phyloP scores from a whole-genome alignment of 2,888 invertebrate genomes.

The Plagodis dolabraria region DNA sequence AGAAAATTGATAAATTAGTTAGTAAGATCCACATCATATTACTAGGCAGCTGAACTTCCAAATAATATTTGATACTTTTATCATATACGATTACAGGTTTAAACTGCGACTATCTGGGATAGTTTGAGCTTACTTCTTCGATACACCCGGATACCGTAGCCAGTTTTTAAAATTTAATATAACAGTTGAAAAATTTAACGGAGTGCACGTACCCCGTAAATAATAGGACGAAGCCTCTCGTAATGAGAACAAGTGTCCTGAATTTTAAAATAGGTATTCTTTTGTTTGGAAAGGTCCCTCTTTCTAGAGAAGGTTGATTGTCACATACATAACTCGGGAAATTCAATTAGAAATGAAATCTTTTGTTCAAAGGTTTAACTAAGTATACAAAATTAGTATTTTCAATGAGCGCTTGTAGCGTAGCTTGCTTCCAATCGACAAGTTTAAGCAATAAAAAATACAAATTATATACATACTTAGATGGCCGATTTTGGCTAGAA shows the following conservation, averaged over 20 bases:
- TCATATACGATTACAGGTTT: too few relatives aligned
- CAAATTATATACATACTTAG: too few relatives aligned
- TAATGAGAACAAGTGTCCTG: constrained; percentile 54
- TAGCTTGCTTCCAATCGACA: too few relatives aligned
- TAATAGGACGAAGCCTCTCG: constrained; percentile 47
- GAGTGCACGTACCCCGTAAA: constrained; percentile 52
- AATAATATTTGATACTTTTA: too few relatives aligned
- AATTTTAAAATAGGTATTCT: constrained; percentile 49
- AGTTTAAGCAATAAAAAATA: too few relatives aligned
- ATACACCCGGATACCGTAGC: neutral
- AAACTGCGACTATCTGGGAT: too few relatives aligned
- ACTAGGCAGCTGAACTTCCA: too few relatives aligned
- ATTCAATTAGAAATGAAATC: constrained; percentile 30
- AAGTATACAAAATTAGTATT: neutral
- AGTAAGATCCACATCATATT: too few relatives aligned
- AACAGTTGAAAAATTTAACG: constrained; percentile 33
- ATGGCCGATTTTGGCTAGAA: too few relatives aligned
- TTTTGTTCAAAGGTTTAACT: constrained; percentile 18
- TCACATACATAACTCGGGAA: constrained; percentile 34
- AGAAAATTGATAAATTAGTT: too few relatives aligned
- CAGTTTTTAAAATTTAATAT: constrained; percentile 18
- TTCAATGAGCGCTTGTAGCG: neutral
- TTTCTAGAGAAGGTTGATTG: constrained; percentile 34
- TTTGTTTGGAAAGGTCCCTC: constrained; percentile 40
- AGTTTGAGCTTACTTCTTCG: too few relatives aligned